Conservation (phyloP, 2,113 vertebrate species). For the Collichthys lucidus region DNA sequence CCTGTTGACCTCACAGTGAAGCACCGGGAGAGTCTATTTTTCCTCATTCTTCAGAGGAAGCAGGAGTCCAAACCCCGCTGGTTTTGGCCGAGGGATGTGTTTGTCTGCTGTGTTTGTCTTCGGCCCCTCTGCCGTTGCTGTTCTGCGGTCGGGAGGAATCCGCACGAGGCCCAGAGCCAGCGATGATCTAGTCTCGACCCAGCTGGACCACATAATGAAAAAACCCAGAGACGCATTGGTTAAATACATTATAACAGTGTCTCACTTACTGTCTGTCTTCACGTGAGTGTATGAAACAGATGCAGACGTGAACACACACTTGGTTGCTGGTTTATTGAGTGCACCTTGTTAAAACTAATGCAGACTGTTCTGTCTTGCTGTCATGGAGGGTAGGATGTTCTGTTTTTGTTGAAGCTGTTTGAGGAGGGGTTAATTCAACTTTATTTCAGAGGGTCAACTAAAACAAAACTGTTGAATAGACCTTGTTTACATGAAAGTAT, state of each 20-base stretch:
- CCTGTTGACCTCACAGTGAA: conserved; percentile 60
- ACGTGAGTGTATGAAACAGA: conserved; percentile 3
- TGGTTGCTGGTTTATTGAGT: background rate
- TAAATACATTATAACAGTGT: conserved; percentile 17
- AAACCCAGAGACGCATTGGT: conserved; percentile 32
- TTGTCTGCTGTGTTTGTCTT: conserved; percentile 72
- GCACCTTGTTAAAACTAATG: background rate
- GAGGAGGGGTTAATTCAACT: background rate
- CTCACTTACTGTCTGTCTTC: conserved; percentile 22
- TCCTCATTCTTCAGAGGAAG: conserved; percentile 66
- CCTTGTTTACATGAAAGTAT: no score
- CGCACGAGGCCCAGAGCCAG: conserved; percentile 4
- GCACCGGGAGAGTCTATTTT: conserved; percentile 42
- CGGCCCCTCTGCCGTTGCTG: conserved; percentile 44
- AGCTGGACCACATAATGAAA: conserved; percentile 38
- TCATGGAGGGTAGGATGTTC: no score
- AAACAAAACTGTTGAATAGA: no score
- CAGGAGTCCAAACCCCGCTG: conserved; percentile 72
- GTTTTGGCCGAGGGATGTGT: conserved; percentile 67
- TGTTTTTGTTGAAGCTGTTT: no score
- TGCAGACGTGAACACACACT: background rate
- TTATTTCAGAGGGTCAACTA: no score
- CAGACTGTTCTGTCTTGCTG: background rate
- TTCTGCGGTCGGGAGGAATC: conserved; percentile 58
- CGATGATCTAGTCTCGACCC: conserved; percentile 45